Evolutionary conservation across 2,888 invertebrate species (phyloP).

Genomic region (Beris morrisii): DNA sequence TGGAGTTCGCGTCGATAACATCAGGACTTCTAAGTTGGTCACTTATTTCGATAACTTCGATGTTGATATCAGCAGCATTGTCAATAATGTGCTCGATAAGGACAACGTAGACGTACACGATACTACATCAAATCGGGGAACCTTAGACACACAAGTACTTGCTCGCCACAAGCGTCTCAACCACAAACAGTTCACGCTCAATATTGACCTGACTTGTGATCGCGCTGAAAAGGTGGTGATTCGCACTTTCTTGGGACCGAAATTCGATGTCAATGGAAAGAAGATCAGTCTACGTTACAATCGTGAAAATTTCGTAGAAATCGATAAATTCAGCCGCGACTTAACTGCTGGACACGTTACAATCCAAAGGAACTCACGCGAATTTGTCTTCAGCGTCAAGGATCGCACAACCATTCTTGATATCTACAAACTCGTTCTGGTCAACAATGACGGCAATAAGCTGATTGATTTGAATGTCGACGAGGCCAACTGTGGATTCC

Average conservation of each 20-base stretch:
- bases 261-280: constrained; percentile 61
- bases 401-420: constrained; percentile 61
- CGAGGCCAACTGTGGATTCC: constrained; percentile 62
- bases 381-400: constrained; percentile 57
- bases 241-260: constrained; percentile 71
- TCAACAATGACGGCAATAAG: constrained; percentile 57
- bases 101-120: neutral
- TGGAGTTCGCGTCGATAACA: constrained; percentile 65
- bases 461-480: constrained; percentile 55
- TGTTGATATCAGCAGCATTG: constrained; percentile 62
- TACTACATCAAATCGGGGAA: neutral
- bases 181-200: constrained; percentile 68
- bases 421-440: constrained; percentile 57
- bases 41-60: constrained; percentile 71
- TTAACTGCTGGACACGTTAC: constrained; percentile 45
- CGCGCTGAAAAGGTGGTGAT: constrained; percentile 62
- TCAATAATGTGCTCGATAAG: constrained; percentile 1
- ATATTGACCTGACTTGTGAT: constrained; percentile 63
- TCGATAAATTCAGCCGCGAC: constrained; percentile 60
- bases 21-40: constrained; percentile 66
- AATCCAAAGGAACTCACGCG: constrained; percentile 47
- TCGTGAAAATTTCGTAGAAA: constrained; percentile 63
- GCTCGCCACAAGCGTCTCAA: constrained; percentile 71
- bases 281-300: constrained; percentile 58
- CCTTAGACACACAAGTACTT: constrained; percentile 43